phyloP scores from a whole-genome alignment of 2,797 vertebrate genomes.

The Meda fulgida region DNA sequence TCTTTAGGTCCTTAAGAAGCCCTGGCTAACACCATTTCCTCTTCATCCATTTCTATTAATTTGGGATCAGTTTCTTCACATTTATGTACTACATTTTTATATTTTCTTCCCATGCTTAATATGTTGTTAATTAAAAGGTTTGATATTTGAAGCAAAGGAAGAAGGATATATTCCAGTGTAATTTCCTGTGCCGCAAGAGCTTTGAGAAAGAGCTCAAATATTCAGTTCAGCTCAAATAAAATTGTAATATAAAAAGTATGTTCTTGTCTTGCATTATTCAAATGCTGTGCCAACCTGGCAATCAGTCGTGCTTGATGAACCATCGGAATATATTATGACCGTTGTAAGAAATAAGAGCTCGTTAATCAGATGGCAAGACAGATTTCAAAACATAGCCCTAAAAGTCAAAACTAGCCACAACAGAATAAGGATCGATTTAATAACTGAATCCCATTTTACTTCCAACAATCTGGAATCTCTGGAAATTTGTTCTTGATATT shows the following conservation, averaged over 20 bases:
- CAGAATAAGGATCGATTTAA: conserved; percentile 9
- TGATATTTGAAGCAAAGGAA: not conserved
- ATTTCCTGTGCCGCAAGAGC: conserved; percentile 4
- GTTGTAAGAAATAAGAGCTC: conserved; percentile 30
- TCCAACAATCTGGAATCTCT: not conserved
- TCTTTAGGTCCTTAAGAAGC: conserved; percentile 29
- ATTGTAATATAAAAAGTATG: conserved; percentile 16
- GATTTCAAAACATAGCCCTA: conserved; percentile 17
- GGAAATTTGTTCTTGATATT: not conserved
- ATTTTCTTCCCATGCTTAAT: not conserved
- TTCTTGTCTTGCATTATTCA: conserved; percentile 33
- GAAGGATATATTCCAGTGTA: not conserved
- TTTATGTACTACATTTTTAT: conserved; percentile 9
- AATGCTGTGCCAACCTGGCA: conserved; percentile 6
- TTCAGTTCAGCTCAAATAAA: too few relatives aligned
- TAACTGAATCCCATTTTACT: not conserved
- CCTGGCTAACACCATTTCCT: conserved; percentile 58
- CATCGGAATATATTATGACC: conserved; percentile 35
- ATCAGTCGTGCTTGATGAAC: conserved; percentile 36
- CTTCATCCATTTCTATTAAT: conserved; percentile 42
- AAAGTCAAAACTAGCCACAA: conserved; percentile 8
- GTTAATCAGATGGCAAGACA: conserved; percentile 34
- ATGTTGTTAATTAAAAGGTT: conserved; percentile 10
- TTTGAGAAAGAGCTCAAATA: conserved; percentile 23
- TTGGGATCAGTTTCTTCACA: conserved; percentile 46